phyloP scores from a whole-genome alignment of 2,113 vertebrate genomes.

The Oreotrochilus melanogaster region DNA sequence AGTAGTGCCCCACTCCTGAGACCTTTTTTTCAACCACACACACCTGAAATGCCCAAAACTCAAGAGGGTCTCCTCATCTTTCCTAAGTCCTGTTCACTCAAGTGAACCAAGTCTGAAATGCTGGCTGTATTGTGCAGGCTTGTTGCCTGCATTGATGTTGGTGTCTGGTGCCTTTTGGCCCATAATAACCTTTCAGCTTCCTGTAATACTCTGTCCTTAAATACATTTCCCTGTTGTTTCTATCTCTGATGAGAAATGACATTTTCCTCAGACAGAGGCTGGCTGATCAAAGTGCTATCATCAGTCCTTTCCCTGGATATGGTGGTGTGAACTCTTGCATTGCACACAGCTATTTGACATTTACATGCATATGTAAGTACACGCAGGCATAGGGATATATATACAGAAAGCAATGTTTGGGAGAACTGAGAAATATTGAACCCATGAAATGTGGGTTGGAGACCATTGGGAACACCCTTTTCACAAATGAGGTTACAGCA shows the following conservation, averaged over 20 bases:
- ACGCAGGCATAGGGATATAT: background rate
- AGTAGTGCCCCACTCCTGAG: background rate
- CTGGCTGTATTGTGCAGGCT: background rate
- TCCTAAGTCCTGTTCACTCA: background rate
- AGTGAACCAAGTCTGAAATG: background rate
- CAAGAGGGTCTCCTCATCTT: background rate
- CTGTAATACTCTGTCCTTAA: background rate
- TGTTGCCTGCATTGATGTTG: background rate
- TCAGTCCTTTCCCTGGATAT: background rate
- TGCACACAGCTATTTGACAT: background rate
- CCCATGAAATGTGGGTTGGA: background rate
- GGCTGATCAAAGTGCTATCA: background rate
- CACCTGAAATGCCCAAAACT: background rate
- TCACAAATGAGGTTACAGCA: background rate
- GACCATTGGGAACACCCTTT: background rate
- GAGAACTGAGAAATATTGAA: background rate
- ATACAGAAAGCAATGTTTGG: background rate
- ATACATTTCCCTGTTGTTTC: background rate
- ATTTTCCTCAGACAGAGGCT: background rate
- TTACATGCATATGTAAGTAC: background rate
- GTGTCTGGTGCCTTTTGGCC: background rate
- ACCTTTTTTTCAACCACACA: background rate
- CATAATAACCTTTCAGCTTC: background rate
- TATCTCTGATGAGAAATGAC: background rate
- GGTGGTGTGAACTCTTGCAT: background rate